Evolutionary conservation across 1,140 invertebrate species (phyloP).

Genomic region (Tetragnatha versicolor): DNA sequence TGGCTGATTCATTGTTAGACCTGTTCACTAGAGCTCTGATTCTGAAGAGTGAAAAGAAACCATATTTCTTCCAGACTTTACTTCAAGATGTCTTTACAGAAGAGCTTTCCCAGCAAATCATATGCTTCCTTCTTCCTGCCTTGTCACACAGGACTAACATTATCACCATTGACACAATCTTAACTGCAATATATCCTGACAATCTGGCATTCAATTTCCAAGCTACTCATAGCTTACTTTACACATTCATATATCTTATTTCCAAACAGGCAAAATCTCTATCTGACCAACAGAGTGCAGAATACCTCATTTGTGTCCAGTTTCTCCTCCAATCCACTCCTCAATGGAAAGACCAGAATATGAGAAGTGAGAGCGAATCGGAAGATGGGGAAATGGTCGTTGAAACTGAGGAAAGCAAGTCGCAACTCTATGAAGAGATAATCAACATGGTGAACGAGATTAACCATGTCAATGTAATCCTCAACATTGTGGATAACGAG

Average conservation of each 20-base stretch:
- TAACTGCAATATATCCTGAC: constrained; percentile 58
- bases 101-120: constrained; percentile 18
- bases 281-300: constrained; percentile 33
- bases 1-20: constrained; percentile 77
- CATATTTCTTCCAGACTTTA: constrained; percentile 63
- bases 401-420: background rate
- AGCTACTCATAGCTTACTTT: constrained; percentile 29
- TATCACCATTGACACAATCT: constrained; percentile 28
- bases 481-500: constrained; percentile 63
- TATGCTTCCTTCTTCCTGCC: constrained; percentile 40
- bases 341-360: background rate
- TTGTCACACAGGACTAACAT: constrained; percentile 3
- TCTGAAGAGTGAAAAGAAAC: constrained; percentile 48
- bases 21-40: constrained; percentile 77
- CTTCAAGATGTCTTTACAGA: constrained; percentile 51
- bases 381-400: constrained; percentile 42
- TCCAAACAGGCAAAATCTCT: constrained; percentile 32
- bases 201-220: constrained; percentile 33
- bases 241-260: constrained; percentile 39
- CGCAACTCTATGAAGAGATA: constrained; percentile 63
- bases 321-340: constrained; percentile 27
- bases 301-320: constrained; percentile 46
- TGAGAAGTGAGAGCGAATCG: background rate
- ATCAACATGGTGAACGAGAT: constrained; percentile 73
- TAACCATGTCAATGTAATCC: constrained; percentile 71